Evolutionary conservation across 2,888 invertebrate genomes (phyloP).

Genomic region (Bimastos eiseni): DNA sequence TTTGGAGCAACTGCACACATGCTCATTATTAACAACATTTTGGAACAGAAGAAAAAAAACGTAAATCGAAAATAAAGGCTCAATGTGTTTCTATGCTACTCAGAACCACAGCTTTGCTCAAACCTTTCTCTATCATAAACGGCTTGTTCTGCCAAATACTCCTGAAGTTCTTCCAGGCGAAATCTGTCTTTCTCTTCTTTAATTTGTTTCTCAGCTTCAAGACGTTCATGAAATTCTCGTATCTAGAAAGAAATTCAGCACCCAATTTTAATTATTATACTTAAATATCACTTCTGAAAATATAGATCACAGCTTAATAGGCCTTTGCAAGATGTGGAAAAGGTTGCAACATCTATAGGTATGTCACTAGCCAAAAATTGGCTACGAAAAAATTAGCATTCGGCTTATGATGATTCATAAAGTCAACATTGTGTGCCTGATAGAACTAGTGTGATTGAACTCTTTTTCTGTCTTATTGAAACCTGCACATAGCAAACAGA

Average conservation of each 20-base stretch:
- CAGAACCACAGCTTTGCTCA: neutral
- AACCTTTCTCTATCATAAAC: conserved; percentile 55
- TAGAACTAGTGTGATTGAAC: neutral
- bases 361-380: too few relatives aligned
- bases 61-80: too few relatives aligned
- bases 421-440: neutral
- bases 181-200: conserved; percentile 46
- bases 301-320: neutral
- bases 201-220: conserved; percentile 36
- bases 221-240: conserved; percentile 26
- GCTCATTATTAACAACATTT: too few relatives aligned
- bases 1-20: too few relatives aligned
- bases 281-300: too few relatives aligned
- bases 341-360: too few relatives aligned
- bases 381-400: too few relatives aligned
- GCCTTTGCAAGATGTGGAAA: neutral
- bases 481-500: neutral
- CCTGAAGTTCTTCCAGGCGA: conserved; percentile 51
- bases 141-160: conserved; percentile 54
- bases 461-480: neutral
- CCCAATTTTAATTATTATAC: neutral
- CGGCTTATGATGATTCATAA: too few relatives aligned
- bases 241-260: conserved; percentile 30
- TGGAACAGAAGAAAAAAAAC: too few relatives aligned
- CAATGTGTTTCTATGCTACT: neutral